These are phyloP conservation scores for Phytoseiulus persimilis DNA, from an alignment of 2,888 invertebrate species.

Conservation along the genomic window DNA sequence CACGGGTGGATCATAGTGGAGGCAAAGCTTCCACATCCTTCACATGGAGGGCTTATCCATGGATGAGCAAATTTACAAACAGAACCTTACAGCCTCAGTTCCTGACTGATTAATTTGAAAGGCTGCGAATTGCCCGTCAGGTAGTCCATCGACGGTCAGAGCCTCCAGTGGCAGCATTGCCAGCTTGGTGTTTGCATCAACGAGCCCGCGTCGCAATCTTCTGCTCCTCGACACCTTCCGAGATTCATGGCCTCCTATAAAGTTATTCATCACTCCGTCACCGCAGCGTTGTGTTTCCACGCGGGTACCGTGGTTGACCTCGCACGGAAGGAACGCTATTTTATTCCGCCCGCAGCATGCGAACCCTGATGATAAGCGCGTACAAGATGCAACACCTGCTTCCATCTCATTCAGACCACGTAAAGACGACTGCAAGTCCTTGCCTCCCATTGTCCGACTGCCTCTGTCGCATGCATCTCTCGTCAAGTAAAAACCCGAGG, in stretches of 20 bases:
- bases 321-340: neutral
- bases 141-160: no score
- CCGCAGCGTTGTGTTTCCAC: neutral
- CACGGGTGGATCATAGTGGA: no score
- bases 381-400: neutral
- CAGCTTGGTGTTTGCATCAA: no score
- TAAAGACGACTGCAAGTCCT: neutral
- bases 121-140: no score
- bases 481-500: no score
- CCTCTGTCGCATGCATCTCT: no score
- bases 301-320: neutral
- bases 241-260: neutral
- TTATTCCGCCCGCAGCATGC: neutral
- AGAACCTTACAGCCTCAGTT: no score
- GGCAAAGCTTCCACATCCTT: no score
- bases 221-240: neutral
- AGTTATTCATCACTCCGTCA: neutral
- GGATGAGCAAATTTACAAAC: no score
- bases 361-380: neutral
- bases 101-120: no score
- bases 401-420: neutral
- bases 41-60: no score
- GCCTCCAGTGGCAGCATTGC: no score
- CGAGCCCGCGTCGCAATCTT: neutral
- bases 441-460: neutral